A percentile compares a stretch with the other conserved stretches of the same genome.
phyloP scores from a whole-genome alignment of 2,797 vertebrate species.

The Lepilemur ruficaudatus region DNA sequence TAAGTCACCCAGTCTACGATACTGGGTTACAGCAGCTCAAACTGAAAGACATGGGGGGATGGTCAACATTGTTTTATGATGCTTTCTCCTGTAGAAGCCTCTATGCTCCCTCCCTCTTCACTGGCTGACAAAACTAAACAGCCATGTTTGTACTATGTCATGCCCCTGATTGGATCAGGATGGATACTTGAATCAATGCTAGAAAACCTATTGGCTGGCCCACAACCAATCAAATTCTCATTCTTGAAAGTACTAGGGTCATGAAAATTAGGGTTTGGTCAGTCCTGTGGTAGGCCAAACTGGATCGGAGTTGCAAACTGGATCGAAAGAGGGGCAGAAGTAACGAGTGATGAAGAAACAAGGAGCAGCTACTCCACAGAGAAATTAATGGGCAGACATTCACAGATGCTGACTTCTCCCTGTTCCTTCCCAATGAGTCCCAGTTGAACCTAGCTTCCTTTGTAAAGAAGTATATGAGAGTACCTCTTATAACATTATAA shows the following conservation, averaged over 20 bases:
- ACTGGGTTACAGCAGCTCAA: not conserved
- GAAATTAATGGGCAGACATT: not conserved
- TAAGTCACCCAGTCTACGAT: not conserved
- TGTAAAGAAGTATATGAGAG: not conserved
- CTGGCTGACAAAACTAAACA: not conserved
- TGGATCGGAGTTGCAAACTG: not conserved
- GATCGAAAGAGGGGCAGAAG: not conserved
- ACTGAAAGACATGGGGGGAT: not conserved
- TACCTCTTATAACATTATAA: not conserved
- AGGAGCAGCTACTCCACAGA: not conserved
- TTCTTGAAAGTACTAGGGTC: not conserved
- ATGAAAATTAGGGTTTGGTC: too few relatives aligned
- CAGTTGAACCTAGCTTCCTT: not conserved
- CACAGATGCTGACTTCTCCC: too few relatives aligned
- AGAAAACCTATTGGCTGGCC: not conserved
- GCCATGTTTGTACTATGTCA: not conserved
- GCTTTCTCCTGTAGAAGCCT: not conserved
- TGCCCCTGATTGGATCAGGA: not conserved
- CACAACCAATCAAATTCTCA: not conserved
- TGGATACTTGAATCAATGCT: not conserved
- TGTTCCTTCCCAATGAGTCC: not conserved
- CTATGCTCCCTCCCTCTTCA: not conserved
- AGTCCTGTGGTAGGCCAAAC: not conserved
- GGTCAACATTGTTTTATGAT: not conserved
- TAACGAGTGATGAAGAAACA: not conserved